Base-by-base conservation (phyloP, 1,140 invertebrate genomes). In the Scaptomyza graminum region DNA sequence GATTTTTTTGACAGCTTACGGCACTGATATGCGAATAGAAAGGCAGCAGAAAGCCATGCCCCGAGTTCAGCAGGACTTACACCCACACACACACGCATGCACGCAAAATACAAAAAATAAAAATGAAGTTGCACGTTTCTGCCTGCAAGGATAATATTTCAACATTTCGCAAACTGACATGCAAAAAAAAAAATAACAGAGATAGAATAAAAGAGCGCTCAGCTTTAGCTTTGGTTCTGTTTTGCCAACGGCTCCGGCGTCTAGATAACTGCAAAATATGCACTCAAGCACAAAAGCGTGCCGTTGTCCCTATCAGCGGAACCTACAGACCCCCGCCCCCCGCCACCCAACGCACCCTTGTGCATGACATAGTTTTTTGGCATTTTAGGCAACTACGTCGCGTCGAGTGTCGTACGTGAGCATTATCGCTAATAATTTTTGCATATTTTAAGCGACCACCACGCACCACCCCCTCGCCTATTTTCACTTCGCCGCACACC, bases 391-490 rank as follows among this genome's bases (percentile, higher is more conserved):
- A 67, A 80, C 63, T 73, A 56, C 47, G 68, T 62, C 64, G 79
- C 68, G 68, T 56, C 67, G 75, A 82, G 74, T 82, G 78, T 79
- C 63, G 87, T 90, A 90, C 87, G 87, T 90, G 87, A 90, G 87
- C 81, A 90, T 90, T 90, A 90, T 90, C 79, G 87, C 79, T 90
- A 90, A 90, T 90, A 90, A 90, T 89, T 88, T 88, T 83, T 88
- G 79, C 79, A 88, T 88, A 88, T 88, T 87, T 87, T 66, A 51
- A 57, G 39, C 7, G 25, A 6, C 49, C 31, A 13, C 47, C 15
- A 52, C 9, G 11, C 2, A 8, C 6, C n/a, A 0, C 3, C 7
- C 1, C 25, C 15, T 5, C 31, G 11, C 31, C 25, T 25, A 3
- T 31, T 31, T 31, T 31, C 28, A 31, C 28, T 31, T 31, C 28